These are phyloP conservation scores for Rhynchotus rufescens DNA, from an alignment of 2,797 vertebrate species.

Conservation along the genomic window DNA sequence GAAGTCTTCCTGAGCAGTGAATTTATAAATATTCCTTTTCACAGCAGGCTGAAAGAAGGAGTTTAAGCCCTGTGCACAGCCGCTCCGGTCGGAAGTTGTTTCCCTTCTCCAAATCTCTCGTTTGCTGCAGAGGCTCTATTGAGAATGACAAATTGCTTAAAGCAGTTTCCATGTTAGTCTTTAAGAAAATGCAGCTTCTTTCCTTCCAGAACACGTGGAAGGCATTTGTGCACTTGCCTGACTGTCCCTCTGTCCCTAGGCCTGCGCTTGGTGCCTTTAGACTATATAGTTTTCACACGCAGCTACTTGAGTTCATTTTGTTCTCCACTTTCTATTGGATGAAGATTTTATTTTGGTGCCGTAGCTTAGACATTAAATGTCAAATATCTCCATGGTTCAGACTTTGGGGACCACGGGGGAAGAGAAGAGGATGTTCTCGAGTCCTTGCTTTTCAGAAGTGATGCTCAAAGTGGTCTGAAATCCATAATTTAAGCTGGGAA, in stretches of 20 bases:
- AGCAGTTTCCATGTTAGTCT: slow-evolving; percentile 70
- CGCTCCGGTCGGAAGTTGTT: slow-evolving; percentile 27
- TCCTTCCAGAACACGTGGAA: slow-evolving; percentile 62
- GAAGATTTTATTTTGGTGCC: background rate
- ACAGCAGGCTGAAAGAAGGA: background rate
- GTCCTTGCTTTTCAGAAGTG: background rate
- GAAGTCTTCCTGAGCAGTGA: slow-evolving; percentile 38
- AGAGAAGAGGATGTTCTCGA: background rate
- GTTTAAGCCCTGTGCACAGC: slow-evolving; percentile 3
- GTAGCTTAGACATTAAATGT: background rate
- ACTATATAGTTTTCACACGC: slow-evolving; percentile 3
- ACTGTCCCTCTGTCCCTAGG: slow-evolving; percentile 58
- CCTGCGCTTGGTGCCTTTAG: background rate
- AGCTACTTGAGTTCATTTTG: background rate
- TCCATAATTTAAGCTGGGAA: background rate
- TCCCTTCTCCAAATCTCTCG: slow-evolving; percentile 51
- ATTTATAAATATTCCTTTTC: slow-evolving; percentile 39
- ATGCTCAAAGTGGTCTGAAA: background rate
- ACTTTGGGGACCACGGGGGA: background rate
- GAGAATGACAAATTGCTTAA: slow-evolving; percentile 76
- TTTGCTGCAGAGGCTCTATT: slow-evolving; percentile 42
- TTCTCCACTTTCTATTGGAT: background rate
- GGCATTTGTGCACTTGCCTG: slow-evolving; percentile 68
- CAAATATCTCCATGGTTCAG: background rate
- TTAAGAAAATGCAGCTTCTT: slow-evolving; percentile 61